Base-by-base conservation (phyloP, 2,888 invertebrate genomes). In the Alloscopus bannaensis region DNA sequence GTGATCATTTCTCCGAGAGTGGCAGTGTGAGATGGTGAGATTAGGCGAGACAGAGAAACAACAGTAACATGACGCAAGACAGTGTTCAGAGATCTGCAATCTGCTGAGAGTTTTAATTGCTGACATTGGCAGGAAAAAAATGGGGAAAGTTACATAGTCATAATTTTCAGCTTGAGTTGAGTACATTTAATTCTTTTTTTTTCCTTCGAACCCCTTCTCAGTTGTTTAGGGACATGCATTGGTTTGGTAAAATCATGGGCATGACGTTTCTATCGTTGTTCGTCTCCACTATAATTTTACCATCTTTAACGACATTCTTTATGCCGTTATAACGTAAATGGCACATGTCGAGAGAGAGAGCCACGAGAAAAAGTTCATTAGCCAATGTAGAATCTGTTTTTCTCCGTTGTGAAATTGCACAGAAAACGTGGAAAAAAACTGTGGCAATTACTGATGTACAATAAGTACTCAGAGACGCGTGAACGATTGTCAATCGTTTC, bases 71-170 rank as follows among this genome's bases (percentile, higher is more conserved):
- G 59, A 29, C 60, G 24, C 40, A 40, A 60, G 20, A n/a, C 40
- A 40, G 18, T 3, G 26, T 60, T 20, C 22, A 60, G 24, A 55
- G 36, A 8, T 36, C 6, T 36, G 13, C 36, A 36, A 8, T 36
- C 13, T 36, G 6, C 6, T 22, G 52, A 24, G 2, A 22, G 24
- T 20, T 60, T 40, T 60, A 60, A 40, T 36, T 40, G 60, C 60
- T 60, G 60, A 60, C 31, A 57, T 20, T 29, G 60, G 11, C 60
- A 60, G 60, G 40, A 57, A 60, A 52, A 42, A 42, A 42, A 18
- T 42, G 22, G 36, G 3, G 29, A 57, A 28, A 60, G 40, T 40
- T 40, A 57, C 40, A 60, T 40, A 60, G 60, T 60, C 13, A 24
- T 60, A 18, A 18, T 59, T 57, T 2, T 29, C 18, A 2, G 8